Conservation (phyloP, 2,797 vertebrate genomes). For the Natrix natrix region DNA sequence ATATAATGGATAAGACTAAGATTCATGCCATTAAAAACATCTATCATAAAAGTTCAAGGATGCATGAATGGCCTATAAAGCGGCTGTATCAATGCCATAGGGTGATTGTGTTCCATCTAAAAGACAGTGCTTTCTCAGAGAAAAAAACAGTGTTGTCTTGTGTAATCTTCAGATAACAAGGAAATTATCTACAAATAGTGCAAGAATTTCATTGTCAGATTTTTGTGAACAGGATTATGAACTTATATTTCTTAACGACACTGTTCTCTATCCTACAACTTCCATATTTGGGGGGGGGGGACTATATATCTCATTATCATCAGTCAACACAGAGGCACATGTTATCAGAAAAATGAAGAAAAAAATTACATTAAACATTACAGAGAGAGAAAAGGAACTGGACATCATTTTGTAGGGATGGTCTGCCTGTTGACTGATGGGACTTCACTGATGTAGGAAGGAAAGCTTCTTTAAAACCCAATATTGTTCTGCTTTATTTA, state of each 20-base stretch:
- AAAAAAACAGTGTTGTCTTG: slow-evolving; percentile 44
- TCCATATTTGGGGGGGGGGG: not conserved
- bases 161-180: slow-evolving; percentile 26
- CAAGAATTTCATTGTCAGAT: not conserved
- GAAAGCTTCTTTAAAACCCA: not conserved
- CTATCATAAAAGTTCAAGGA: slow-evolving; percentile 60
- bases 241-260: not conserved
- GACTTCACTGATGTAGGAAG: not conserved
- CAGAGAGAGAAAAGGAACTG: not conserved
- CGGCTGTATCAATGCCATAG: slow-evolving; percentile 49
- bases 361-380: not conserved
- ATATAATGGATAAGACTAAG: slow-evolving; percentile 62
- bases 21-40: slow-evolving; percentile 64
- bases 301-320: not conserved
- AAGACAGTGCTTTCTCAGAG: slow-evolving; percentile 17
- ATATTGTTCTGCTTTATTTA: not conserved
- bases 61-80: slow-evolving; percentile 49
- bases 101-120: slow-evolving; percentile 44
- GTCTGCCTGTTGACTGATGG: not conserved
- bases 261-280: not conserved
- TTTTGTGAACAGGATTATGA: not conserved
- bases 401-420: not conserved
- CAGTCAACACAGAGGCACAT: not conserved
- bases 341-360: not conserved
- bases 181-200: not conserved